Conservation (phyloP, 2,113 vertebrate species). For the Naja naja region DNA sequence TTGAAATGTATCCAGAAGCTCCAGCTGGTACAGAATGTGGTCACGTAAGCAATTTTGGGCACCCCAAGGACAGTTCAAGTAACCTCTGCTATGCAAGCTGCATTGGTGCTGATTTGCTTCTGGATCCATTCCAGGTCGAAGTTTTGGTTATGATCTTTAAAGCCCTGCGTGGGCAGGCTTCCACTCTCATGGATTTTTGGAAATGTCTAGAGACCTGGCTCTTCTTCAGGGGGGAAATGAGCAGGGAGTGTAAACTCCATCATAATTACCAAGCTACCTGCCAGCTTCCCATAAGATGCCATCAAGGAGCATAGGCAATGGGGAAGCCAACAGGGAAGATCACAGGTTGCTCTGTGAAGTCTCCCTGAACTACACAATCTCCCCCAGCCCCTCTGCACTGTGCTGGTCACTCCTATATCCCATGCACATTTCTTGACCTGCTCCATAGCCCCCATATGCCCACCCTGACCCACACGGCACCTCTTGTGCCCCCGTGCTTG, state of each 20-base stretch:
- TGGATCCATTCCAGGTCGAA: background rate
- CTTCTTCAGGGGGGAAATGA: background rate
- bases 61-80: background rate
- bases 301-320: background rate
- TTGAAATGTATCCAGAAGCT: background rate
- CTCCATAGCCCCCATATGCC: background rate
- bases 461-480: background rate
- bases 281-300: background rate
- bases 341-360: background rate
- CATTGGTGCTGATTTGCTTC: background rate
- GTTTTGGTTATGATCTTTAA: background rate
- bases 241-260: background rate
- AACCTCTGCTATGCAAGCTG: background rate
- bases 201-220: background rate
- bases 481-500: background rate
- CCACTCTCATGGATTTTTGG: background rate
- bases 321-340: background rate
- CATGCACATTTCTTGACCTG: background rate
- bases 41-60: background rate
- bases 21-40: background rate
- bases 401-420: background rate
- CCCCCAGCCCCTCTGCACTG: background rate
- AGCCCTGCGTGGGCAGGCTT: background rate
- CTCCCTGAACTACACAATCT: background rate
- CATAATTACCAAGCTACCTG: background rate